Evolutionary conservation across 2,797 vertebrate genomes (phyloP).

Genomic region (Sternarchorhynchus goeldii): DNA sequence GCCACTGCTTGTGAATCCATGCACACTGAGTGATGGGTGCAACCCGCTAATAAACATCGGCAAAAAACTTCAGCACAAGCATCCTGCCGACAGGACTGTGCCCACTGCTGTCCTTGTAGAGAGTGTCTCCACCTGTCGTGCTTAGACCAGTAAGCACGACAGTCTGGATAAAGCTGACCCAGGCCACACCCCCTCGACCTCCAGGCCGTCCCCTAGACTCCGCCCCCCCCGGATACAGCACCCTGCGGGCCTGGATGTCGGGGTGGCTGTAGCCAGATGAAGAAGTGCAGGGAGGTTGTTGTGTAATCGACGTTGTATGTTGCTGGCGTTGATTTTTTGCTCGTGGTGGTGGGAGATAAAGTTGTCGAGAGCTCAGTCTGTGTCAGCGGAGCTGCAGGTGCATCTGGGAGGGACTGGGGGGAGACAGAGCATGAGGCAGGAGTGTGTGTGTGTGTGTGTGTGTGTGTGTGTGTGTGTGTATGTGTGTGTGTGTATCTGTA

Average conservation of each 20-base stretch:
- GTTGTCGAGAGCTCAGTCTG: no score
- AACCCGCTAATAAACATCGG: no score
- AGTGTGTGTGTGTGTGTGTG: conserved; percentile 51
- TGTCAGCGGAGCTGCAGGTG: no score
- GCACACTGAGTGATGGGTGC: no score
- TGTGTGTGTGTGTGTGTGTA: conserved; percentile 17
- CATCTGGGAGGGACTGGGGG: no score
- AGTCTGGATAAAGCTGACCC: conserved; percentile 26
- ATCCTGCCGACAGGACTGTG: no score
- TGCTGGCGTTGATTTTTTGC: conserved; percentile 4
- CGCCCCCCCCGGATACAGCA: not conserved
- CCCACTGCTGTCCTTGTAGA: no score
- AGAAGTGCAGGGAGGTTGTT: conserved; percentile 6
- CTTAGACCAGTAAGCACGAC: not conserved
- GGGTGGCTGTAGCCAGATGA: conserved; percentile 15
- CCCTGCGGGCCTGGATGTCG: conserved; percentile 32
- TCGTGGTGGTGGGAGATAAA: not conserved
- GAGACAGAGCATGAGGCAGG: not conserved
- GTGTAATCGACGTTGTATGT: conserved; percentile 18
- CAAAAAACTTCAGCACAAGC: no score
- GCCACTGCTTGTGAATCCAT: no score
- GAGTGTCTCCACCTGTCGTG: no score
- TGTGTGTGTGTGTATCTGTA: conserved; percentile 30
- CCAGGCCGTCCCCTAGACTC: not conserved
- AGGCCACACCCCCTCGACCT: not conserved